Conservation (phyloP, 2,888 invertebrate species). For the Melieria picta region DNA sequence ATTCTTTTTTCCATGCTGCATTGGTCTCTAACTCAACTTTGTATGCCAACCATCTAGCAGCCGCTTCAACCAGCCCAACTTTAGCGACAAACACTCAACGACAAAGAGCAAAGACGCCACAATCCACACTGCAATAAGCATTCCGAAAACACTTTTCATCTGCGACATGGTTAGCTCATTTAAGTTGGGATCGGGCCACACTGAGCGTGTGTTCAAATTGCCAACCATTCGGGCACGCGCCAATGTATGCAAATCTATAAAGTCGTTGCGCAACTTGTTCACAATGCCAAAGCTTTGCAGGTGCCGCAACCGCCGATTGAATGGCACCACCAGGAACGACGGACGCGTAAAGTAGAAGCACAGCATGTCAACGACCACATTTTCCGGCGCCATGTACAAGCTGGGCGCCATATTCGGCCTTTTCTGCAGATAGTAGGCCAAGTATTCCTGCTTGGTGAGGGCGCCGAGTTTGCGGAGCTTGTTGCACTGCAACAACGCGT, state of each 20-base stretch:
- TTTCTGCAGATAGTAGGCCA: neutral
- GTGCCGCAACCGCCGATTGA: conserved; percentile 49
- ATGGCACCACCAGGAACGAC: conserved; percentile 49
- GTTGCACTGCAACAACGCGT: neutral
- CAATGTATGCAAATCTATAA: neutral
- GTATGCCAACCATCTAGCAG: no score
- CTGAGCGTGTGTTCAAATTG: no score
- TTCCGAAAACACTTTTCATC: neutral
- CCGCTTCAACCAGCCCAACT: neutral
- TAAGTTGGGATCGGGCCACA: no score
- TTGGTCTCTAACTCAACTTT: neutral
- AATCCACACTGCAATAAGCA: neutral
- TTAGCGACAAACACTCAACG: conserved; percentile 11
- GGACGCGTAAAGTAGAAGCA: conserved; percentile 53
- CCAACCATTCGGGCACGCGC: no score
- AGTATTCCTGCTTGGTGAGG: neutral
- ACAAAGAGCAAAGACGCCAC: conserved; percentile 10
- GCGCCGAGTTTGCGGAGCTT: neutral
- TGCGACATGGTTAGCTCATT: neutral
- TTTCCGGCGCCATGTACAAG: conserved; percentile 13
- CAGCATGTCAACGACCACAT: conserved; percentile 38
- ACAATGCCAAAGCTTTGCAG: conserved; percentile 35
- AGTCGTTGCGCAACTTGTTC: neutral
- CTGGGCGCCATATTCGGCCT: neutral
- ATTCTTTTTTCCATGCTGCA: no score